phyloP scores from a whole-genome alignment of 64 coral and sea anemone genomes.

The Pocillopora damicornis region DNA sequence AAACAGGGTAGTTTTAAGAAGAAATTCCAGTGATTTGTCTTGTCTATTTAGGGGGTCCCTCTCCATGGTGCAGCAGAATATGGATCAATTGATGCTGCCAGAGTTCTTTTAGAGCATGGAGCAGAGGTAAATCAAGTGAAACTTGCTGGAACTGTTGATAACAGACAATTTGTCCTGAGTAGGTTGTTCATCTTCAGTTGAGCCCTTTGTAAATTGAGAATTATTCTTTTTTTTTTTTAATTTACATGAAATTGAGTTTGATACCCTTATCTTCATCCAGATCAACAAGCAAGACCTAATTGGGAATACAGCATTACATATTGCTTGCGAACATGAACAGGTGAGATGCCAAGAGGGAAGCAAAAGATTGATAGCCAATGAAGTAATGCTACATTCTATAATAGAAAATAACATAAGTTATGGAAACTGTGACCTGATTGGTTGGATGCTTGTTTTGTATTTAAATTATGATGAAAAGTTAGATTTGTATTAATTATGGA shows the following conservation, averaged over 20 bases:
- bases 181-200: too few species aligned
- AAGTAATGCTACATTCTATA: too few species aligned
- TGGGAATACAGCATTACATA: conserved; percentile 83
- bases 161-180: too few species aligned
- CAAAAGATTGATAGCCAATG: neutral
- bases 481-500: too few species aligned
- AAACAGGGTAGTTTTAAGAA: too few species aligned
- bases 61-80: conserved; percentile 83
- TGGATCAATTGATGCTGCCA: conserved; percentile 66
- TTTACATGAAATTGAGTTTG: neutral
- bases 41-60: conserved; percentile 48
- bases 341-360: conserved; percentile 7
- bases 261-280: conserved; percentile 3
- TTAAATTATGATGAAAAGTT: too few species aligned
- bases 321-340: conserved; percentile 72
- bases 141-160: too few species aligned
- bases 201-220: too few species aligned
- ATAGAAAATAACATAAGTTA: too few species aligned
- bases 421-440: too few species aligned
- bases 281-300: conserved; percentile 84
- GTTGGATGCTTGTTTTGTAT: too few species aligned
- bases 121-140: conserved; percentile 46
- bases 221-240: neutral
- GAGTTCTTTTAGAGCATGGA: conserved; percentile 59
- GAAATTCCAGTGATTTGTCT: neutral